Conservation (phyloP, 2,797 vertebrate genomes). For the Megaceryle alcyon region DNA sequence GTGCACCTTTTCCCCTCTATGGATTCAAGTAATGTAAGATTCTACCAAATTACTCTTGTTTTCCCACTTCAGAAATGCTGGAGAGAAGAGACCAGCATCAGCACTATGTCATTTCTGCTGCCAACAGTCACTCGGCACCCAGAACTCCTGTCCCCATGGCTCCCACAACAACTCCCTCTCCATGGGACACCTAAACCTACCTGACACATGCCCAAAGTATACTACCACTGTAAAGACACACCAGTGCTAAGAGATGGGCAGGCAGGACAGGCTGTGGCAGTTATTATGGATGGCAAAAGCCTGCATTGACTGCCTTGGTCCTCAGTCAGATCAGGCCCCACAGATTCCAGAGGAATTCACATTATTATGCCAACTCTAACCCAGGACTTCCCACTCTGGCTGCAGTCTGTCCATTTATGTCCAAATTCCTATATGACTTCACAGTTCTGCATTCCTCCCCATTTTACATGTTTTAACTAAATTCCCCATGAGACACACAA, state of each 20-base stretch:
- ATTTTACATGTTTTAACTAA: neutral
- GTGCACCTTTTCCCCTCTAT: neutral
- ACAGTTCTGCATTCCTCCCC: neutral
- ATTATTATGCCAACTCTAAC: neutral
- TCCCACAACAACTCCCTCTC: neutral
- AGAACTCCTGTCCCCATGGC: neutral
- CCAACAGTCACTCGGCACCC: rapidly evolving
- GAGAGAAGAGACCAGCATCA: neutral
- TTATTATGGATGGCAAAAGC: neutral
- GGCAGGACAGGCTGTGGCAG: neutral
- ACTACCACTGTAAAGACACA: rapidly evolving
- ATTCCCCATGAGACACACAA: neutral
- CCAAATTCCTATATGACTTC: neutral
- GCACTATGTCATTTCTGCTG: neutral
- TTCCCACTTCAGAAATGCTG: neutral
- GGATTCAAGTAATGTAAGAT: neutral
- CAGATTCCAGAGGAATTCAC: neutral
- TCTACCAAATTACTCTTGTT: neutral
- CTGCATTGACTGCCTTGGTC: neutral
- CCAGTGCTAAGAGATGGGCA: neutral
- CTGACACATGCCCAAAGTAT: neutral
- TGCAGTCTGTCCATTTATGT: neutral
- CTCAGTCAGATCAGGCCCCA: neutral
- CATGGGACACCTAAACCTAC: neutral
- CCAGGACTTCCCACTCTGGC: neutral